A percentile compares a stretch with the other conserved stretches of the same genome.
Conservation (phyloP, 2,888 invertebrate genomes). For the Morinoia aosen region DNA sequence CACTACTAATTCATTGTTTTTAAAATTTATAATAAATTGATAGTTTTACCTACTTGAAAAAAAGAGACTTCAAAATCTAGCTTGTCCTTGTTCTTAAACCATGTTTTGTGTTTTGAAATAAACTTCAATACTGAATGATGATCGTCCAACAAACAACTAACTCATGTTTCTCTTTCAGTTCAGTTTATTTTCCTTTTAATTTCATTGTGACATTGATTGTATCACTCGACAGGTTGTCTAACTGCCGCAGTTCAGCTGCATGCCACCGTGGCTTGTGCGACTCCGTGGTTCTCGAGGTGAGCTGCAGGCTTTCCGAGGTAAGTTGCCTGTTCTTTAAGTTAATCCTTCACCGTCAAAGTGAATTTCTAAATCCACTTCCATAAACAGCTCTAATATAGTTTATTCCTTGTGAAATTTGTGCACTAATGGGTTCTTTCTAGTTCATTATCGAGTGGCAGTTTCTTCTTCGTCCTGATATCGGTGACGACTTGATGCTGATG, state of each 20-base stretch:
- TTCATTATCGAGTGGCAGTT: too few species aligned
- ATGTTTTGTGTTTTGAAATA: background rate
- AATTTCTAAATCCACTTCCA: too few species aligned
- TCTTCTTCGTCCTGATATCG: too few species aligned
- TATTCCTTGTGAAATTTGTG: too few species aligned
- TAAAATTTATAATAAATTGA: too few species aligned
- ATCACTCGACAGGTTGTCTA: background rate
- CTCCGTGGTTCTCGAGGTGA: background rate
- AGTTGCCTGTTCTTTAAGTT: background rate
- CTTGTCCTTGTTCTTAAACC: background rate
- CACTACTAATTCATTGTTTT: too few species aligned
- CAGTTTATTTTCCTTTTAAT: background rate
- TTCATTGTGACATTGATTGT: background rate
- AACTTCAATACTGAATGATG: background rate
- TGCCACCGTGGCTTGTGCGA: background rate
- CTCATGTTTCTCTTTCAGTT: background rate
- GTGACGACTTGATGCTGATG: too few species aligned
- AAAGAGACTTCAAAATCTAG: background rate
- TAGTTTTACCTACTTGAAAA: too few species aligned
- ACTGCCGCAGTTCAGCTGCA: background rate
- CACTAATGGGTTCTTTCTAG: too few species aligned
- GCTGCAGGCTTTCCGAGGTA: background rate
- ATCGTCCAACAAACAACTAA: background rate
- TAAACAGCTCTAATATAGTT: too few species aligned
- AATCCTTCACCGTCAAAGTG: too few species aligned